A percentile compares a stretch with the other conserved stretches of the same genome.
phyloP scores from a whole-genome alignment of 2,888 invertebrate genomes.

The Drosophila ezoana region DNA sequence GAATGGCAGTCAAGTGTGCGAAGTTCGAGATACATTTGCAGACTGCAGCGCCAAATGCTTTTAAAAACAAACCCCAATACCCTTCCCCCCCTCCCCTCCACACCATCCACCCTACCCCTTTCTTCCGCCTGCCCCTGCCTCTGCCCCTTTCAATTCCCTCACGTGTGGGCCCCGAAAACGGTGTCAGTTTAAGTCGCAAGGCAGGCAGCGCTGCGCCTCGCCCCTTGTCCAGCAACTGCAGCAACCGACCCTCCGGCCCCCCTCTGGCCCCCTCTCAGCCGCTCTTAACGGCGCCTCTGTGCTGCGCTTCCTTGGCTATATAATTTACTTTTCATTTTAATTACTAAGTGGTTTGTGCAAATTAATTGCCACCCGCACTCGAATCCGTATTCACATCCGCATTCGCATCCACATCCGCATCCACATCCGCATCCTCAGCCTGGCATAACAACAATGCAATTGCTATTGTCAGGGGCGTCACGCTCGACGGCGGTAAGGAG shows the following conservation, averaged over 20 bases:
- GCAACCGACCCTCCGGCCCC: too few species aligned
- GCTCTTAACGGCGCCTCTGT: not conserved
- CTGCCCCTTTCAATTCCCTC: constrained; percentile 1
- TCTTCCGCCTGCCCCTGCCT: not conserved
- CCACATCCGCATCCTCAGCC: constrained; percentile 10
- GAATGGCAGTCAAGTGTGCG: constrained; percentile 83
- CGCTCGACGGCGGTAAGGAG: not conserved
- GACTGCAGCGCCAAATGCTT: constrained; percentile 73
- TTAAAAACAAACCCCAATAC: constrained; percentile 60
- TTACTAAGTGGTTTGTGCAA: constrained; percentile 75
- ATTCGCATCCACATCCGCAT: not conserved
- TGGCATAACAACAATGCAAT: constrained; percentile 7
- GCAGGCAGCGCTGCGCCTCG: constrained; percentile 20
- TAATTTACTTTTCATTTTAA: constrained; percentile 80
- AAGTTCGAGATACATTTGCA: constrained; percentile 80
- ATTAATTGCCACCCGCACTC: constrained; percentile 70
- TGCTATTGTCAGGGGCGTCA: constrained; percentile 14
- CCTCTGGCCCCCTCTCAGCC: not conserved
- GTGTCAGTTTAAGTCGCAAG: constrained; percentile 56
- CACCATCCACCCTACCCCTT: not conserved
- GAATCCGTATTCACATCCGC: constrained; percentile 19
- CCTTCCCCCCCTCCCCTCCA: not conserved
- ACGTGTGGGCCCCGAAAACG: constrained; percentile 37
- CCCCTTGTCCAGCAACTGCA: constrained; percentile 3
- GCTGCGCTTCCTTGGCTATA: constrained; percentile 43